Conservation (phyloP, 2,888 invertebrate species). For the Ischnus inquisitorius region DNA sequence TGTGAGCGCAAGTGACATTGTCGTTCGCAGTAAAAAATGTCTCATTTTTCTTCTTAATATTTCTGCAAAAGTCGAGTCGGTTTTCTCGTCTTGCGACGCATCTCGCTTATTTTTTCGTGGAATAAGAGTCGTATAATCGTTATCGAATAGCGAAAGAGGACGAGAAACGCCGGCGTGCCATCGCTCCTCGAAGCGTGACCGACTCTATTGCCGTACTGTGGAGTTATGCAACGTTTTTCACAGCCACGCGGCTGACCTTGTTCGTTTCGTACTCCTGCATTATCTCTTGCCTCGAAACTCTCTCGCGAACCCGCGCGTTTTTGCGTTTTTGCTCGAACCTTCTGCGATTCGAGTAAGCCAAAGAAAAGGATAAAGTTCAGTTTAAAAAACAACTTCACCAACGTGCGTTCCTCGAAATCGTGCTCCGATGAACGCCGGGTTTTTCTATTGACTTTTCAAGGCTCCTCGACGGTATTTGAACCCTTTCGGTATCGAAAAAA, state of each 20-base stretch:
- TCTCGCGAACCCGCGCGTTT: conserved; percentile 13
- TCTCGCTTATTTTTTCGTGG: conserved; percentile 13
- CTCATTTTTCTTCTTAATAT: neutral
- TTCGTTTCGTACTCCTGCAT: conserved; percentile 74
- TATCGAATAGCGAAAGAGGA: conserved; percentile 73
- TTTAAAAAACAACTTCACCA: neutral
- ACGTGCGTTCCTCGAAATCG: neutral
- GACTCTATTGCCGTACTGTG: conserved; percentile 70
- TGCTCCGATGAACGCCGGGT: neutral
- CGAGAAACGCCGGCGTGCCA: conserved; percentile 72
- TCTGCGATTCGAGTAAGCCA: neutral
- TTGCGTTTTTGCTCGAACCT: conserved; percentile 5
- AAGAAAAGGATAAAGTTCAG: neutral
- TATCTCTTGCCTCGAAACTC: conserved; percentile 53
- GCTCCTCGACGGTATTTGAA: neutral
- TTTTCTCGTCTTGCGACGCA: neutral
- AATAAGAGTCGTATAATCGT: conserved; percentile 41
- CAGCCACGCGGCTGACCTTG: conserved; percentile 79
- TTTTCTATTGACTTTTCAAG: neutral
- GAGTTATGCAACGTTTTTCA: conserved; percentile 83
- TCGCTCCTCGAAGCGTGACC: conserved; percentile 83
- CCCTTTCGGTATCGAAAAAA: neutral
- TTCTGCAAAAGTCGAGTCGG: neutral
- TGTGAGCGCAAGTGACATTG: neutral
- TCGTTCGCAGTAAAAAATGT: neutral